phyloP scores from a whole-genome alignment of 1,140 invertebrate genomes.

The Acromyrmex heyeri region DNA sequence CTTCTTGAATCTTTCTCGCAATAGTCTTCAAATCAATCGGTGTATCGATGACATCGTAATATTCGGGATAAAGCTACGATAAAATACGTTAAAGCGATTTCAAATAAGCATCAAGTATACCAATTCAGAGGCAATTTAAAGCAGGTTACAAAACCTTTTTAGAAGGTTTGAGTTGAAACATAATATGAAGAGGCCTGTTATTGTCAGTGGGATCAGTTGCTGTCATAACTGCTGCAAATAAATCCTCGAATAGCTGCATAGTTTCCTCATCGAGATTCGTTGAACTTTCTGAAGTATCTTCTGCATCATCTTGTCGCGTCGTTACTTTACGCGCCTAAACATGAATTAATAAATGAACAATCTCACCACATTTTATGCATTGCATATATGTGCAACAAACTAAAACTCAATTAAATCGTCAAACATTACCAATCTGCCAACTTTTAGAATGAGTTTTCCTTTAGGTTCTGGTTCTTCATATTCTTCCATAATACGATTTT shows the following conservation, averaged over 20 bases:
- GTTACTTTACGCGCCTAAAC: slow-evolving; percentile 84
- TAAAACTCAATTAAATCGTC: background rate
- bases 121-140: background rate
- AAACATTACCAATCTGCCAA: slow-evolving; percentile 85
- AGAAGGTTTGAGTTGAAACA: slow-evolving; percentile 96
- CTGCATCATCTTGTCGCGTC: slow-evolving; percentile 86
- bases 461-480: slow-evolving; percentile 87
- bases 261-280: slow-evolving; percentile 91
- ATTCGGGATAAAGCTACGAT: slow-evolving; percentile 95
- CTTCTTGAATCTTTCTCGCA: slow-evolving; percentile 95
- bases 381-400: background rate
- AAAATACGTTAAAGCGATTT: slow-evolving; percentile 17
- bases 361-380: background rate
- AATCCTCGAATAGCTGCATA: slow-evolving; percentile 91
- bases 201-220: slow-evolving; percentile 93
- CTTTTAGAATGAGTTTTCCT: slow-evolving; percentile 88
- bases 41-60: slow-evolving; percentile 97
- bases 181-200: slow-evolving; percentile 92
- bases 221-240: slow-evolving; percentile 94
- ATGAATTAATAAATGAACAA: background rate
- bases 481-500: slow-evolving; percentile 86
- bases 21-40: slow-evolving; percentile 98
- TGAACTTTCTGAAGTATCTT: slow-evolving; percentile 91
- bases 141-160: slow-evolving; percentile 88
- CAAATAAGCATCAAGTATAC: background rate